A percentile compares a stretch with the other conserved stretches of the same genome.
phyloP scores from a whole-genome alignment of 2,113 vertebrate genomes.

The Dasyprocta punctata region DNA sequence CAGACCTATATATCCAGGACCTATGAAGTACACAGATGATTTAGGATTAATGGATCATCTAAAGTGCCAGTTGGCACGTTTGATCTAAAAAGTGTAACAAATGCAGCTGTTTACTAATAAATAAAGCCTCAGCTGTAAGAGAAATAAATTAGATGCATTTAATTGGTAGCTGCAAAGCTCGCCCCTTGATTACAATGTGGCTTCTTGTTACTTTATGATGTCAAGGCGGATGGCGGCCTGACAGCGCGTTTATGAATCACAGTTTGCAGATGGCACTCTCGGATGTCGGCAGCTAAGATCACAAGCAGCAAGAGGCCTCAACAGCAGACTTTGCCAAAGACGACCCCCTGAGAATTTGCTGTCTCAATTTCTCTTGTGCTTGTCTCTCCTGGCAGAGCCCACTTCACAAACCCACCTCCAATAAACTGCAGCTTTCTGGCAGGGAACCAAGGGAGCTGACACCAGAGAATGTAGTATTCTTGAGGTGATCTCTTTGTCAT shows the following conservation, averaged over 20 bases:
- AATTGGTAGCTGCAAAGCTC: slow-evolving; percentile 90
- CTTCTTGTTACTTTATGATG: slow-evolving; percentile 92
- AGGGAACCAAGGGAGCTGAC: slow-evolving; percentile 82
- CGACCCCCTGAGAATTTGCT: slow-evolving; percentile 90
- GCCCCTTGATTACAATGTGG: slow-evolving; percentile 90
- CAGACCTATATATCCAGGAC: slow-evolving; percentile 63
- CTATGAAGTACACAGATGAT: slow-evolving; percentile 85
- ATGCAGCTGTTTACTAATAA: slow-evolving; percentile 94
- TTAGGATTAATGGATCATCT: slow-evolving; percentile 90
- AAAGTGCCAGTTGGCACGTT: slow-evolving; percentile 88
- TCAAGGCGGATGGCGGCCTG: slow-evolving; percentile 91
- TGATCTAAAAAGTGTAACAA: slow-evolving; percentile 87
- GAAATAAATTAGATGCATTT: slow-evolving; percentile 92
- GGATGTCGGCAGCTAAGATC: slow-evolving; percentile 89
- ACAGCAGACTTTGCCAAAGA: slow-evolving; percentile 88
- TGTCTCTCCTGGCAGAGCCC: slow-evolving; percentile 87
- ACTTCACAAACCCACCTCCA: slow-evolving; percentile 85
- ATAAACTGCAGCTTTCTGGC: slow-evolving; percentile 84
- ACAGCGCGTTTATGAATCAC: slow-evolving; percentile 93
- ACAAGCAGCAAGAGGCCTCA: slow-evolving; percentile 88
- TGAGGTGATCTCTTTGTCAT: background rate
- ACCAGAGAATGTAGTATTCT: slow-evolving; percentile 59
- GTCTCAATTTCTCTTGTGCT: slow-evolving; percentile 88
- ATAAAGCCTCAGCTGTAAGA: slow-evolving; percentile 93
- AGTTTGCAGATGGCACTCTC: slow-evolving; percentile 93